These are phyloP conservation scores for Oscheius sp. DNA, from an alignment of 2,888 invertebrate species.

Conservation along the genomic window DNA sequence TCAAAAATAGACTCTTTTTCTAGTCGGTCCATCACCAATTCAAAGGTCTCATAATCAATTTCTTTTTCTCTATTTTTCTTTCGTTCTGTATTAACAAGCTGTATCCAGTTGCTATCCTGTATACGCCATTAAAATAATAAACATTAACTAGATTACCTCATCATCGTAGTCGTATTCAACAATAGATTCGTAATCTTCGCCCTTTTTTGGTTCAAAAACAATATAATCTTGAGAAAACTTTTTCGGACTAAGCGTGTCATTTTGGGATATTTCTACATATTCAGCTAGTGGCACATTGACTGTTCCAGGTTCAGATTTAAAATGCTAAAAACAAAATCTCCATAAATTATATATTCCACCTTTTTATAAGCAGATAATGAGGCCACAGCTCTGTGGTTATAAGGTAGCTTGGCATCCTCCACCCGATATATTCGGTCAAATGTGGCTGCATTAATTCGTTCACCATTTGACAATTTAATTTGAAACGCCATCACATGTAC, in stretches of 20 bases:
- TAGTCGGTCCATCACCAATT: conserved; percentile 94
- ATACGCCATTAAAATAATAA: conserved; percentile 1
- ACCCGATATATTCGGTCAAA: conserved; percentile 7
- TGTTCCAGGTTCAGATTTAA: conserved; percentile 12
- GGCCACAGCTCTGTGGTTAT: neutral
- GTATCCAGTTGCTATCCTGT: conserved; percentile 91
- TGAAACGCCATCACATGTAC: conserved; percentile 8
- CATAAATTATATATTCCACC: neutral
- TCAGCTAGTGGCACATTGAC: conserved; percentile 14
- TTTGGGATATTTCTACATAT: neutral
- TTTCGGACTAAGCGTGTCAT: neutral
- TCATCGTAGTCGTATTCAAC: conserved; percentile 97
- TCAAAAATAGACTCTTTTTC: conserved; percentile 98
- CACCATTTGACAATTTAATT: conserved; percentile 11
- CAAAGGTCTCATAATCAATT: conserved; percentile 89
- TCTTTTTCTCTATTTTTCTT: conserved; percentile 80
- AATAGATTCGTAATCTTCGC: conserved; percentile 80
- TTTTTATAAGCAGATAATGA: conserved; percentile 23
- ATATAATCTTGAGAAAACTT: conserved; percentile 21
- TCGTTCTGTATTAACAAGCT: conserved; percentile 87
- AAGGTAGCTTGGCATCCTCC: conserved; percentile 20
- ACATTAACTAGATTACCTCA: conserved; percentile 77
- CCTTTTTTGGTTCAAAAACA: neutral
- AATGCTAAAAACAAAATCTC: too few relatives aligned
- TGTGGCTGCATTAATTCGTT: conserved; percentile 23